Evolutionary conservation across 2,888 invertebrate genomes (phyloP).

Genomic region (Patella pellucida): DNA sequence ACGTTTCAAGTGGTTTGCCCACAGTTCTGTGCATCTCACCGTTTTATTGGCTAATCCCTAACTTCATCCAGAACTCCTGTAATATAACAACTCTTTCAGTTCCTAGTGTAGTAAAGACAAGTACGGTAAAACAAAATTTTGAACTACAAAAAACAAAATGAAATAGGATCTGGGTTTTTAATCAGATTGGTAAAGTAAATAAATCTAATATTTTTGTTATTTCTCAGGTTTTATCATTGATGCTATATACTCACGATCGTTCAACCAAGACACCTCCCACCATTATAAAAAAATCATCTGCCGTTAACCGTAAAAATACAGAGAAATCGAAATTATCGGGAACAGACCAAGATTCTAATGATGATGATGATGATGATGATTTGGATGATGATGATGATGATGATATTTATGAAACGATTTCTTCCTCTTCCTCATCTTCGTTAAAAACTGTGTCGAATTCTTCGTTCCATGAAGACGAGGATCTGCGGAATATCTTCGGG

Average conservation of each 20-base stretch:
- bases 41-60: too few relatives aligned
- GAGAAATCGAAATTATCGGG: background rate
- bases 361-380: conserved; percentile 8
- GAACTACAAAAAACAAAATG: too few relatives aligned
- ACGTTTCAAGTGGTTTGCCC: too few relatives aligned
- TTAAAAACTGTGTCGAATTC: conserved; percentile 21
- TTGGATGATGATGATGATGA: conserved; percentile 30
- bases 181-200: background rate
- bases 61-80: too few relatives aligned
- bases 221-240: conserved; percentile 64
- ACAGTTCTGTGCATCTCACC: too few relatives aligned
- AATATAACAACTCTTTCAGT: too few relatives aligned
- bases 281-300: background rate
- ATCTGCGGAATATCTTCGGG: conserved; percentile 37
- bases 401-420: conserved; percentile 37
- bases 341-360: background rate
- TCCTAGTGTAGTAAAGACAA: too few relatives aligned
- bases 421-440: conserved; percentile 21
- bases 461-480: conserved; percentile 31
- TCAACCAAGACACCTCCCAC: conserved; percentile 24
- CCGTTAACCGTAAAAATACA: background rate
- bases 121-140: too few relatives aligned
- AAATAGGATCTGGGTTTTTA: too few relatives aligned
- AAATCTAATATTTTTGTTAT: background rate
- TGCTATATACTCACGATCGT: conserved; percentile 63